Percentiles rank a stretch among this genome's conserved stretches.
These are phyloP conservation scores for Scaptodrosophila latifasciaeformis DNA, from an alignment of 2,888 invertebrate species.

Conservation along the genomic window DNA sequence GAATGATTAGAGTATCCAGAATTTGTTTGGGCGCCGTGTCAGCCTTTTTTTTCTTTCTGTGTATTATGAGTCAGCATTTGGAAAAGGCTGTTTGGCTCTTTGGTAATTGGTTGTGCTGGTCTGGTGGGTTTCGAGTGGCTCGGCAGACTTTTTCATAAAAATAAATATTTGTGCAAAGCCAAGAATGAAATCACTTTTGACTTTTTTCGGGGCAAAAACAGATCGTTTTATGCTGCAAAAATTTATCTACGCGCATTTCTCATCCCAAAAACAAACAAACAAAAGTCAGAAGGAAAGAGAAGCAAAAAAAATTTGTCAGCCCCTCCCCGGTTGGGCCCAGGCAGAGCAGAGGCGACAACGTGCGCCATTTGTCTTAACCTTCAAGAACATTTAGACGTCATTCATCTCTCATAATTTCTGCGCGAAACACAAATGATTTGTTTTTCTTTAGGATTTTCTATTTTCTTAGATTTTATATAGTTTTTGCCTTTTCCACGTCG, in stretches of 20 bases:
- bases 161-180: no score
- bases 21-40: no score
- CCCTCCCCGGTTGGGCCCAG: conserved; percentile 5
- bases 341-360: no score
- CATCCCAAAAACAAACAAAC: no score
- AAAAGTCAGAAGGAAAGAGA: no score
- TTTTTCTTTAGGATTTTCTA: conserved; percentile 25
- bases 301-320: not conserved
- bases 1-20: no score
- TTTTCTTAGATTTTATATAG: conserved; percentile 15
- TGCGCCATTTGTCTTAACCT: conserved; percentile 64
- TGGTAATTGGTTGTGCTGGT: no score
- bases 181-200: conserved; percentile 16
- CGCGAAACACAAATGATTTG: conserved; percentile 44
- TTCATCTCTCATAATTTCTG: conserved; percentile 62
- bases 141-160: no score
- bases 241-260: conserved; percentile 14
- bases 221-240: not conserved
- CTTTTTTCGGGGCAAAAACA: not conserved
- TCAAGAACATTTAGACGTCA: conserved; percentile 65
- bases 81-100: no score
- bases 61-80: conserved; percentile 10
- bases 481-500: conserved; percentile 10
- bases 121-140: no score
- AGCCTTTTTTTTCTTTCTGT: not conserved